Base-by-base conservation (phyloP, 2,797 vertebrate species). In the Xiphophorus birchmanni region DNA sequence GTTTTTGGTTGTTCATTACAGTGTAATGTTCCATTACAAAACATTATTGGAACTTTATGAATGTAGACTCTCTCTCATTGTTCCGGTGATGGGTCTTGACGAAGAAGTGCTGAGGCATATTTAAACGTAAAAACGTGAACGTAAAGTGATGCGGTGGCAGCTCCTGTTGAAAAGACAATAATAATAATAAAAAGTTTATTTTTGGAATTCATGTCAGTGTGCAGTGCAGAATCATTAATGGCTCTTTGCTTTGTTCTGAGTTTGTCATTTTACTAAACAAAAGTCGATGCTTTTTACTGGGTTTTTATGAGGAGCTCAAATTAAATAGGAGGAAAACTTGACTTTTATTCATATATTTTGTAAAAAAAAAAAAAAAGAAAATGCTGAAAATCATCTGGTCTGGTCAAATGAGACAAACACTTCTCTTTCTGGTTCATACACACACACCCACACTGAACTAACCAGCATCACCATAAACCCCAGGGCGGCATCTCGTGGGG, bases 21-120 rank as follows among this genome's bases (percentile, higher is more conserved):
- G 86, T 84, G 82, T 89, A 92, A 92, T 91, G 86, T 91, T 91
- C 88, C 90, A 90, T 93, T 83, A 87, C 86, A 86, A 89, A 91
- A 90, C 86, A 90, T 90, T 91, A 91, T 90, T 88, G 76, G 82
- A 86, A 88, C 83, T 87, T 91, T 89, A 89, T 91, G 89, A 88
- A 91, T 88, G 87, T 86, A 84, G 80, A 87, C 84, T 87, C 90
- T 80, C 90, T 80, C 83, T 90, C 77, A 74, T 83, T 87, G 80
- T 84, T 87, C 77, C 81, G 88, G 78, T 88, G 85, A 92, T 93
- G 82, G 80, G 89, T 89, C 80, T 89, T 86, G 86, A 89, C 76
- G 73, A 74, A 81, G 85, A 89, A 87, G 81, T 82, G 86, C 48
- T 3, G 73, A 69, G 87, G 86, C 60, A 82, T 81, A 84, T 84